Conservation (phyloP, 2,113 vertebrate species). For the Maccullochella peelii region DNA sequence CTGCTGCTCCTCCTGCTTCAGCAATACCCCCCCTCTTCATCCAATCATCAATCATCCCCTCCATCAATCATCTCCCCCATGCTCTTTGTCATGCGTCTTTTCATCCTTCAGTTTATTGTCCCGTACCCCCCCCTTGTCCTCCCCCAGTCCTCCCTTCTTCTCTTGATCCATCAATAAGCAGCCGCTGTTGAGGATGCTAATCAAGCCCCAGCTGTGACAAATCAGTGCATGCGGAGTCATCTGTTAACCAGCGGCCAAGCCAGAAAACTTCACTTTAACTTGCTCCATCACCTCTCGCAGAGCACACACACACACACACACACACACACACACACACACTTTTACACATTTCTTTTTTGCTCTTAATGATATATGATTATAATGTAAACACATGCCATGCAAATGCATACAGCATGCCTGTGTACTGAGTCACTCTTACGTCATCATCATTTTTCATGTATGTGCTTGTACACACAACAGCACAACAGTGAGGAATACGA, state of each 20-base stretch:
- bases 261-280: constrained; percentile 22
- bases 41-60: constrained; percentile 36
- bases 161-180: constrained; percentile 37
- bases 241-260: constrained; percentile 11
- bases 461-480: neutral
- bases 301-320: neutral
- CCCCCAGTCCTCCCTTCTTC: neutral
- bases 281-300: constrained; percentile 9
- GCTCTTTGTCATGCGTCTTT: constrained; percentile 23
- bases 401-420: constrained; percentile 21
- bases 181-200: constrained; percentile 45
- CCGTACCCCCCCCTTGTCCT: constrained; percentile 7
- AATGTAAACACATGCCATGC: constrained; percentile 18
- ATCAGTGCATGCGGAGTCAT: constrained; percentile 44
- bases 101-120: constrained; percentile 3
- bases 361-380: neutral
- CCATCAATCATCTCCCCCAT: constrained; percentile 39
- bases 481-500: neutral
- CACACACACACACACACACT: neutral
- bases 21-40: neutral
- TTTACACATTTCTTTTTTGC: neutral
- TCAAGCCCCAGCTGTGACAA: constrained; percentile 66
- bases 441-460: neutral
- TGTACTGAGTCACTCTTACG: constrained; percentile 25
- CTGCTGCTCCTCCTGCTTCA: neutral